phyloP scores from a whole-genome alignment of 2,797 vertebrate species.

The Eulemur rubriventer region DNA sequence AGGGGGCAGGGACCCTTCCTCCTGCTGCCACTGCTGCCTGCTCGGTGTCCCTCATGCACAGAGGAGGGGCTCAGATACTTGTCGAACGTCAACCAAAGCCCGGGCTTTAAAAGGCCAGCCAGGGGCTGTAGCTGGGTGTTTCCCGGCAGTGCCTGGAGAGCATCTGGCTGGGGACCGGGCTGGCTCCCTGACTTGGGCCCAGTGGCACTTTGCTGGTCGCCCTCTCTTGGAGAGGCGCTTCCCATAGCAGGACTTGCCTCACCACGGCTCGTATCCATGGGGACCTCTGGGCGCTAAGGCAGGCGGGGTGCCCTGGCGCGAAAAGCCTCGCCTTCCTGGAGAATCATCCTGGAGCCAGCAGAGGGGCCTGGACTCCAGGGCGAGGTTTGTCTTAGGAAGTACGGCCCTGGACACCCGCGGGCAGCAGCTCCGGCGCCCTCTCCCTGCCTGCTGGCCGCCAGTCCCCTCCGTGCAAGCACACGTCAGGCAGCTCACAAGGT shows the following conservation, averaged over 20 bases:
- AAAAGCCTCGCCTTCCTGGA: background rate
- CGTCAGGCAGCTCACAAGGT: accelerated
- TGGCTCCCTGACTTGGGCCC: background rate
- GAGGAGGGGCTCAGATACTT: background rate
- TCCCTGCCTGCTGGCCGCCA: background rate
- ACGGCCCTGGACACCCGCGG: background rate
- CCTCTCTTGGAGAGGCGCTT: background rate
- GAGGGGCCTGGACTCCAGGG: background rate
- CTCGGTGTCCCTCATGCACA: background rate
- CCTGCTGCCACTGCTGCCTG: background rate
- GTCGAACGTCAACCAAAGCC: background rate
- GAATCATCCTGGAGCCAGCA: background rate
- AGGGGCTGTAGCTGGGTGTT: background rate
- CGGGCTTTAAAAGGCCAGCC: background rate
- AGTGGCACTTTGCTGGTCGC: too few relatives aligned
- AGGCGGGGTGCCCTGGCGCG: too few relatives aligned
- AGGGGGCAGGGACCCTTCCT: background rate
- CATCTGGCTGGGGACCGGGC: background rate
- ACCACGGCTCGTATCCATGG: accelerated
- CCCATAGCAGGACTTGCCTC: background rate
- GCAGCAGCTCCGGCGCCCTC: background rate
- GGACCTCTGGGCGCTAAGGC: background rate
- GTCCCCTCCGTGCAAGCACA: background rate
- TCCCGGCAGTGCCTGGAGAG: accelerated
- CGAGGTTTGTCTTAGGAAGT: background rate